Conservation (phyloP, 1,140 invertebrate species). For the Calephelis virginiensis region DNA sequence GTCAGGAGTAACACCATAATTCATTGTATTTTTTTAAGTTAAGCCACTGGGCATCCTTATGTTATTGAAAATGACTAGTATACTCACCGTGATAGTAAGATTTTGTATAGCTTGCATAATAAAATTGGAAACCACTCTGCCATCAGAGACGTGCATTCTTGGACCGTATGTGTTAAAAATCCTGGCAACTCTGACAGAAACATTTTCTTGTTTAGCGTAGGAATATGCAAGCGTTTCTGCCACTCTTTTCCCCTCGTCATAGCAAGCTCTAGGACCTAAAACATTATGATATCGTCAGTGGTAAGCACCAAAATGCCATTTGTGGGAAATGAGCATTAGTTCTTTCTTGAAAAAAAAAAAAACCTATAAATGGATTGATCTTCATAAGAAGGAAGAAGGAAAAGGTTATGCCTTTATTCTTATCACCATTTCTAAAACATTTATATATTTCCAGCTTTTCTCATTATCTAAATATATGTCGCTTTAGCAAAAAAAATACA, state of each 20-base stretch:
- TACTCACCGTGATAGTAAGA: conserved; percentile 93
- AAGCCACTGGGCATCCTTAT: no score
- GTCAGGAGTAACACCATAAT: no score
- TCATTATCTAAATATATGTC: no score
- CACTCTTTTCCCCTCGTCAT: conserved; percentile 99
- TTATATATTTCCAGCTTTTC: no score
- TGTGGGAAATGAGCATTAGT: no score
- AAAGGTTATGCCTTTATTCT: no score
- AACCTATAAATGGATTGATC: no score
- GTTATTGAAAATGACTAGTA: conserved; percentile 12
- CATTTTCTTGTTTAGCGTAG: conserved; percentile 97
- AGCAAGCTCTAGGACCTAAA: conserved; percentile 94
- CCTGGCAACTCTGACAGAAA: conserved; percentile 95
- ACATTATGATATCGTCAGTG: conserved; percentile 19
- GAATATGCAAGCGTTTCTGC: conserved; percentile 98
- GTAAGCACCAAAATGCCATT: background rate
- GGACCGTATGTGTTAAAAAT: conserved; percentile 99
- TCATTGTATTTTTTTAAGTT: no score
- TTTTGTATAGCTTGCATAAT: conserved; percentile 97
- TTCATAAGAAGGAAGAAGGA: no score
- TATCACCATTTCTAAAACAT: no score
- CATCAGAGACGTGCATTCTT: conserved; percentile 99
- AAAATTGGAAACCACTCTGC: conserved; percentile 99
- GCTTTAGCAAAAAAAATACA: no score
- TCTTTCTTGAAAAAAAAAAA: no score